Percentiles rank a stretch among this genome's conserved stretches.
Evolutionary conservation across 2,113 vertebrate species (phyloP).

Genomic region (Rhagologus leucostigma): DNA sequence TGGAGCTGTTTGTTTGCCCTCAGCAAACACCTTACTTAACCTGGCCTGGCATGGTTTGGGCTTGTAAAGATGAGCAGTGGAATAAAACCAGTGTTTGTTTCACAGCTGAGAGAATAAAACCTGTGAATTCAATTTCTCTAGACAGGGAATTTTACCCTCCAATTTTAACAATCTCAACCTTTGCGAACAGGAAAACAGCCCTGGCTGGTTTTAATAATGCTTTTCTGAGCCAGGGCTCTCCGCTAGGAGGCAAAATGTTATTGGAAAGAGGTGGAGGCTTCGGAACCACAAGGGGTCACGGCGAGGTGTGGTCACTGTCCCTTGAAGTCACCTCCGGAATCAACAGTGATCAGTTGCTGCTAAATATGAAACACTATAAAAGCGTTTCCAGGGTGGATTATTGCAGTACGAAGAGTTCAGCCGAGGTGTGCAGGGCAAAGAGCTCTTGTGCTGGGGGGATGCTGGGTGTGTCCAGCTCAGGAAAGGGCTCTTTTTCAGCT

Average conservation of each 20-base stretch:
- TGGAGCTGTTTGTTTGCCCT: background rate
- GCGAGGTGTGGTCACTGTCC: background rate
- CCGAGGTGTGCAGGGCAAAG: rapidly evolving
- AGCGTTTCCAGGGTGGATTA: background rate
- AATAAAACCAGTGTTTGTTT: background rate
- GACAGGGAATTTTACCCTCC: background rate
- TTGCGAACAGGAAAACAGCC: background rate
- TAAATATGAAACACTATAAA: background rate
- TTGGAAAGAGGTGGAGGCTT: background rate
- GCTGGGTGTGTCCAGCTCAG: background rate
- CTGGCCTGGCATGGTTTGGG: background rate
- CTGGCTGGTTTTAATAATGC: background rate
- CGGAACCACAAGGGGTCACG: background rate
- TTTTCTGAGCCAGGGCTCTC: background rate
- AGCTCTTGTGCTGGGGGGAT: background rate
- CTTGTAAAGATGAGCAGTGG: background rate
- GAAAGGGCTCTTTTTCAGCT: background rate
- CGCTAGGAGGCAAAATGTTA: background rate
- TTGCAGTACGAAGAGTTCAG: rapidly evolving
- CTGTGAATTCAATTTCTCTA: rapidly evolving
- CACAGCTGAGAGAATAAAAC: background rate
- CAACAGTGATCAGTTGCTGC: rapidly evolving
- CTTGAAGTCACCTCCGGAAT: background rate
- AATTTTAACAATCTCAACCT: background rate
- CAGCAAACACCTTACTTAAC: background rate